Evolutionary conservation across 2,888 invertebrate genomes (phyloP), one percentile per base, ranked within the genome.

Genomic region (Seira sanloemensis): DNA sequence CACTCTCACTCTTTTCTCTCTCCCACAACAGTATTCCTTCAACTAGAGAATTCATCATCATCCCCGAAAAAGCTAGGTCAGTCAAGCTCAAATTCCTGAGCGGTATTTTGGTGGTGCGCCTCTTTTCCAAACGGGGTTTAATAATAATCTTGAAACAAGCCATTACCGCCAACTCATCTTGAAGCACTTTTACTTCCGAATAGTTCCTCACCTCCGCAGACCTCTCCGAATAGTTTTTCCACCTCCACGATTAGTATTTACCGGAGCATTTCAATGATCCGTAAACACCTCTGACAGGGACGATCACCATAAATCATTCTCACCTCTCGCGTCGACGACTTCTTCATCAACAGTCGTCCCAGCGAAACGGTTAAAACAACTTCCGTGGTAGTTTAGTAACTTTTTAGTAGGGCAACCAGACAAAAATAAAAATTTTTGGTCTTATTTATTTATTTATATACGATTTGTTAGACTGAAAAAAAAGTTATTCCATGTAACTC

Each of bases 231-330:
- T 4, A 37, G 4, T 37, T 37, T 37, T 37, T 37, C 37, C 37
- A 37, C 37, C 37, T 37, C 37, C 37, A 7, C 37, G 37, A 37
- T 37, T 37, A 37, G 12, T 37, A 37, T 37, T 37, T 37, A 37
- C 37, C 37, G 37, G 37, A 37, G 37, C 37, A 12, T 75, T 24
- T 58, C 79, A 54, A 74, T 68, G 73, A 37, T 58, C n/a, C 66
- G 50, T 50, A 69, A 16, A 26, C 7, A 62, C 12, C 19, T 69
- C 68, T 37, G 69, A 69, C 62, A 75, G 54, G 37, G 73, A 74
- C 79, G 68, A 80, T 75, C 62, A 46, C 21, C 68, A 75, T 67
- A 76, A 23, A 67, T 37, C 75, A 80, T 58, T 78, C 16, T 71
- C 46, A 46, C 50, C 27, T 68, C 25, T 71, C 62, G 12, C 25